Evolutionary conservation across 2,888 invertebrate species (phyloP).

Genomic region (Tinea trinotella): DNA sequence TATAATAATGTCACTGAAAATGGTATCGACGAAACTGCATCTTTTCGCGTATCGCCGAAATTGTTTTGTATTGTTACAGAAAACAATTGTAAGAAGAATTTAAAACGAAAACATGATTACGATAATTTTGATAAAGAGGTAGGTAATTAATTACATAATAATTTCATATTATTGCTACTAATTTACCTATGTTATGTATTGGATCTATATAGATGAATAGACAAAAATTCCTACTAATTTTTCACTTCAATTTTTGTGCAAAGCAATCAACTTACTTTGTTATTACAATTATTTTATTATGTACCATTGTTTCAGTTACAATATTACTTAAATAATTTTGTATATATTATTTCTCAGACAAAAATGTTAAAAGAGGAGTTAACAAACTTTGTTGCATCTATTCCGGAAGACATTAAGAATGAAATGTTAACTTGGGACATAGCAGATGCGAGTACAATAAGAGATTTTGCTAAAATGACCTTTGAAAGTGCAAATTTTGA

Average conservation of each 20-base stretch:
- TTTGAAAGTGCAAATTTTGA: conserved; percentile 45
- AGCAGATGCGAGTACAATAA: conserved; percentile 38
- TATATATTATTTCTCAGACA: conserved; percentile 32
- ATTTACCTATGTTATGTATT: no score
- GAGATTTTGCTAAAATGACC: conserved; percentile 41
- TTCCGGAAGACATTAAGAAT: conserved; percentile 30
- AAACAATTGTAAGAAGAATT: conserved; percentile 25
- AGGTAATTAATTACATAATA: no score
- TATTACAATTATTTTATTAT: neutral
- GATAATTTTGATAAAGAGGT: conserved; percentile 38
- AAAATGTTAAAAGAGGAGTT: conserved; percentile 34
- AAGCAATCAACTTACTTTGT: neutral
- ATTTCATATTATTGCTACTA: no score
- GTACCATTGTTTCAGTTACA: neutral
- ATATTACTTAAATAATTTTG: neutral
- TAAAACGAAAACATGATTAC: conserved; percentile 35
- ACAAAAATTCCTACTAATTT: no score
- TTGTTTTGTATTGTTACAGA: conserved; percentile 41
- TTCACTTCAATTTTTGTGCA: neutral
- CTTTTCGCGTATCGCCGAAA: conserved; percentile 32
- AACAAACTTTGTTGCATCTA: conserved; percentile 29
- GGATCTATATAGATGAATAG: no score
- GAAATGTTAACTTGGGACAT: conserved; percentile 32
- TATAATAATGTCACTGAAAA: conserved; percentile 37
- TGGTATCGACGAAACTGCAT: conserved; percentile 25